Conservation (phyloP, 1,140 invertebrate genomes). For the Bombyx mandarina region DNA sequence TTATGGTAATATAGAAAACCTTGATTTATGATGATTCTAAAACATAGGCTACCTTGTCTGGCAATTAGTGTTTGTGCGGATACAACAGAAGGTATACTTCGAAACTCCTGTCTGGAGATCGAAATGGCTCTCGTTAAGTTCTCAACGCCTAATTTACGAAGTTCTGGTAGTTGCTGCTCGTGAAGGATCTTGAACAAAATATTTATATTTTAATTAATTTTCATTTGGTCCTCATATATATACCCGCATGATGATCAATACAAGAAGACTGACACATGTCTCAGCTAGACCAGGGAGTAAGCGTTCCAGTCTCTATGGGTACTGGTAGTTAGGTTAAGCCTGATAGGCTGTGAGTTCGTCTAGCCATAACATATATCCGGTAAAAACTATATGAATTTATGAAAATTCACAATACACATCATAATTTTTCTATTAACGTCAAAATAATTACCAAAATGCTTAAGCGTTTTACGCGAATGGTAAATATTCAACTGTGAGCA, state of each 20-base stretch:
- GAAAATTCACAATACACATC: no score
- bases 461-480: neutral
- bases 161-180: conserved; percentile 48
- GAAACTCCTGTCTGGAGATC: conserved; percentile 46
- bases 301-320: no score
- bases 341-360: no score
- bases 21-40: neutral
- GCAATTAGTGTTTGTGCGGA: conserved; percentile 44
- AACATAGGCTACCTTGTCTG: conserved; percentile 36
- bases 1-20: neutral
- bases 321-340: no score
- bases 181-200: conserved; percentile 43
- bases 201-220: conserved; percentile 6
- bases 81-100: conserved; percentile 49
- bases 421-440: no score
- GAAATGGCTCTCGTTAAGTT: conserved; percentile 58
- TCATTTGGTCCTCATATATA: neutral
- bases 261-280: no score
- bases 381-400: no score
- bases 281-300: no score
- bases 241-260: no score
- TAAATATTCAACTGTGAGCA: neutral
- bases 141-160: conserved; percentile 46
- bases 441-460: neutral
- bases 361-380: no score